Evolutionary conservation across 2,797 vertebrate species (phyloP).

Genomic region (Dipus sagitta): DNA sequence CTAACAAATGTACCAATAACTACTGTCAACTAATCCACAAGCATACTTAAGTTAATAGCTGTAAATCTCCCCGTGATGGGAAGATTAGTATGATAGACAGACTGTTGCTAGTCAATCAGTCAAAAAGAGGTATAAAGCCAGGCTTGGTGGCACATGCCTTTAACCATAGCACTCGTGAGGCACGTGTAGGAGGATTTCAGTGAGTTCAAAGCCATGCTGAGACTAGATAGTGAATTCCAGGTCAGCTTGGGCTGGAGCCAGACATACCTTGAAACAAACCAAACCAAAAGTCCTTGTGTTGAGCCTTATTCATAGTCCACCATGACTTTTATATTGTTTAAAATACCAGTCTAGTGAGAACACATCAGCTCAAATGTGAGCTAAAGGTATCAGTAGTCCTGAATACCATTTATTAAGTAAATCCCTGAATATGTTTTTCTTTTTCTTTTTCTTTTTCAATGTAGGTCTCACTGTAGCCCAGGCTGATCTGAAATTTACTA

Average conservation of each 20-base stretch:
- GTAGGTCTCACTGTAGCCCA: no score
- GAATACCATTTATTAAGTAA: slow-evolving; percentile 30
- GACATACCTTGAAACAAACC: no score
- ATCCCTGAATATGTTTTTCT: not conserved
- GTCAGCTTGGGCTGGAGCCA: no score
- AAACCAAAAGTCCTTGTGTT: not conserved
- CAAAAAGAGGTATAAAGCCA: not conserved
- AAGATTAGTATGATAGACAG: not conserved
- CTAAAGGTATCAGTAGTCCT: slow-evolving; percentile 4
- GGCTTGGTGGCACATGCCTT: no score
- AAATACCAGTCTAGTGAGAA: not conserved
- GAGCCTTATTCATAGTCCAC: slow-evolving; percentile 5
- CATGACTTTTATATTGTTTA: not conserved
- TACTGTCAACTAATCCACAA: not conserved
- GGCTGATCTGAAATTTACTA: no score
- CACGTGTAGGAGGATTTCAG: no score
- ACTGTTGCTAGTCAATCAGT: not conserved
- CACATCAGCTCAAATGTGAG: not conserved
- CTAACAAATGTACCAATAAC: not conserved
- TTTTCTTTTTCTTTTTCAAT: no score
- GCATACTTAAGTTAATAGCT: not conserved
- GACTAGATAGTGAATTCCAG: no score
- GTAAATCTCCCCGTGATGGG: not conserved
- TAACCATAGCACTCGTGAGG: no score
- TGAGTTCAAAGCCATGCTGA: no score